These are phyloP conservation scores for Siderastrea siderea DNA, from an alignment of 92 coral and sea anemone genomes.

Conservation along the genomic window DNA sequence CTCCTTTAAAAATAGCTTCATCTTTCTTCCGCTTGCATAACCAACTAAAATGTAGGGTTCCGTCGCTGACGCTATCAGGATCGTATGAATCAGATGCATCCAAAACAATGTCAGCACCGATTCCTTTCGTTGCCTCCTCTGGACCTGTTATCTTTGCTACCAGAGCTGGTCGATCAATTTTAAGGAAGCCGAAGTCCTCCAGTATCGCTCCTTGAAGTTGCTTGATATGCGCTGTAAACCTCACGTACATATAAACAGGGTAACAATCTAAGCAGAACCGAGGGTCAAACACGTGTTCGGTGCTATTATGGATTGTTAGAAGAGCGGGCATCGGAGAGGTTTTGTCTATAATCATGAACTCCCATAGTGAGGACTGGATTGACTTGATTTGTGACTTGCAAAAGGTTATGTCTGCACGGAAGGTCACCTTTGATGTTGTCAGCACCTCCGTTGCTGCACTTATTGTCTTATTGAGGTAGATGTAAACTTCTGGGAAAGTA, in stretches of 20 bases:
- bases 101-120: constrained; percentile 19
- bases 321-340: not conserved
- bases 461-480: constrained; percentile 11
- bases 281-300: constrained; percentile 14
- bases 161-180: constrained; percentile 17
- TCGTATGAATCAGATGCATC: constrained; percentile 45
- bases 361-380: constrained; percentile 3
- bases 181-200: constrained; percentile 32
- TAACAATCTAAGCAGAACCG: constrained; percentile 22
- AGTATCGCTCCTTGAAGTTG: not conserved
- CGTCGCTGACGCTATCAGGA: constrained; percentile 4
- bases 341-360: not conserved
- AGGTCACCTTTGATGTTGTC: not conserved
- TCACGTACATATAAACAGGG: not conserved
- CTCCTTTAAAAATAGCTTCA: not conserved
- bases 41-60: constrained; percentile 8
- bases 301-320: not conserved
- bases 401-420: not conserved
- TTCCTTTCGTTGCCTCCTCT: constrained; percentile 36
- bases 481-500: constrained; percentile 38
- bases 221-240: not conserved
- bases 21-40: not conserved
- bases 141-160: constrained; percentile 45
- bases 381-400: not conserved
- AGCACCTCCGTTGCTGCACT: constrained; percentile 10